These are phyloP conservation scores for Corythaeola cristata DNA, from an alignment of 2,113 vertebrate species.

Conservation along the genomic window DNA sequence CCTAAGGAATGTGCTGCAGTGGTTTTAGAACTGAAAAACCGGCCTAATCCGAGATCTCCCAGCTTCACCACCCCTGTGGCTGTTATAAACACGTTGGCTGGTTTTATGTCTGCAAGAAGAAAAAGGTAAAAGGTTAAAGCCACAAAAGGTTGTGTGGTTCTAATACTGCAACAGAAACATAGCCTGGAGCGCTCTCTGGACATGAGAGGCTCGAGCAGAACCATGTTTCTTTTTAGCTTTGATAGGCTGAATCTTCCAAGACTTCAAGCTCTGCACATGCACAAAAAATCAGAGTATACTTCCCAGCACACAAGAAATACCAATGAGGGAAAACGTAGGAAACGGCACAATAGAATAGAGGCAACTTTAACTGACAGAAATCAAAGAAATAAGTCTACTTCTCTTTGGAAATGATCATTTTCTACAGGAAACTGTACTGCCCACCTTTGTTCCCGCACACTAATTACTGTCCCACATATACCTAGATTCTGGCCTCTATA, in stretches of 20 bases:
- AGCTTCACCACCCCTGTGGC: constrained; percentile 87
- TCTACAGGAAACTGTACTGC: background rate
- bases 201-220: background rate
- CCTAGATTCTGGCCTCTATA: background rate
- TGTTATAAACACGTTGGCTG: constrained; percentile 89
- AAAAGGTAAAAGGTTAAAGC: constrained; percentile 37
- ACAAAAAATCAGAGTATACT: background rate
- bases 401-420: background rate
- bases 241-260: constrained; percentile 5
- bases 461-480: background rate
- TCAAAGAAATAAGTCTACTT: background rate
- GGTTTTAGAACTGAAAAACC: constrained; percentile 89
- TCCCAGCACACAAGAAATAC: constrained; percentile 5
- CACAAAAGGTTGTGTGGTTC: constrained; percentile 35
- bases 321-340: background rate
- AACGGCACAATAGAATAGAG: background rate
- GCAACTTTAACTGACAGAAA: background rate
- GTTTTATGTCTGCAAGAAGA: constrained; percentile 84
- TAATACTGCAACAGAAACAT: constrained; percentile 19
- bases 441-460: background rate
- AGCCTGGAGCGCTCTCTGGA: background rate
- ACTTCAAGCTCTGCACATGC: background rate
- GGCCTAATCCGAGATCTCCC: constrained; percentile 86
- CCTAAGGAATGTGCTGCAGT: constrained; percentile 89
- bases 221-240: background rate